Conservation (phyloP, 2,113 vertebrate genomes). For the Cheilinus undulatus region DNA sequence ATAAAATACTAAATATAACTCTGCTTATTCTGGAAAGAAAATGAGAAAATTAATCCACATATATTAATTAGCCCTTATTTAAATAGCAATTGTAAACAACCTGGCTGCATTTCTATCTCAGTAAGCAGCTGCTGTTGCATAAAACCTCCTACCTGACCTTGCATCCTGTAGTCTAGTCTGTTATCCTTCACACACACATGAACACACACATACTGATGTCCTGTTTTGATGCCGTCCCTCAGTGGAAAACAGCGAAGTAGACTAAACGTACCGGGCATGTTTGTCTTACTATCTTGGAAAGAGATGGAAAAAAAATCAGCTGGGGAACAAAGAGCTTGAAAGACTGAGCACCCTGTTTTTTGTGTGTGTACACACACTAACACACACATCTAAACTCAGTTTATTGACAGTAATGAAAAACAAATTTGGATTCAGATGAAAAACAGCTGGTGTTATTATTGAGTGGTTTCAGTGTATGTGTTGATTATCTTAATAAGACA, state of each 20-base stretch:
- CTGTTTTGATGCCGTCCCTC: slow-evolving; percentile 60
- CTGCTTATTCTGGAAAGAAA: too few species aligned
- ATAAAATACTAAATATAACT: too few species aligned
- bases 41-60: too few species aligned
- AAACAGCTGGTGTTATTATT: not conserved
- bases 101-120: slow-evolving; percentile 46
- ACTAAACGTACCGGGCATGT: slow-evolving; percentile 44
- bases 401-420: not conserved
- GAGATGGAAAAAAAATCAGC: slow-evolving; percentile 47
- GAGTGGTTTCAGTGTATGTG: not conserved
- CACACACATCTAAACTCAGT: not conserved
- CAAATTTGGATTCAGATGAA: not conserved
- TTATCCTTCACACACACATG: not conserved
- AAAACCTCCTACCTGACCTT: slow-evolving; percentile 41
- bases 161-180: not conserved
- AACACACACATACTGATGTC: slow-evolving; percentile 26
- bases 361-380: not conserved
- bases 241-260: slow-evolving; percentile 50
- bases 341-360: not conserved
- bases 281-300: slow-evolving; percentile 51
- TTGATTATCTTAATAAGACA: not conserved
- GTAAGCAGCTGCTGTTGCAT: slow-evolving; percentile 47
- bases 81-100: slow-evolving; percentile 4
- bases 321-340: slow-evolving; percentile 51
- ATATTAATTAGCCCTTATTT: too few species aligned